phyloP scores from a whole-genome alignment of 1,140 invertebrate genomes.

The Pygmarrhopalites habei region DNA sequence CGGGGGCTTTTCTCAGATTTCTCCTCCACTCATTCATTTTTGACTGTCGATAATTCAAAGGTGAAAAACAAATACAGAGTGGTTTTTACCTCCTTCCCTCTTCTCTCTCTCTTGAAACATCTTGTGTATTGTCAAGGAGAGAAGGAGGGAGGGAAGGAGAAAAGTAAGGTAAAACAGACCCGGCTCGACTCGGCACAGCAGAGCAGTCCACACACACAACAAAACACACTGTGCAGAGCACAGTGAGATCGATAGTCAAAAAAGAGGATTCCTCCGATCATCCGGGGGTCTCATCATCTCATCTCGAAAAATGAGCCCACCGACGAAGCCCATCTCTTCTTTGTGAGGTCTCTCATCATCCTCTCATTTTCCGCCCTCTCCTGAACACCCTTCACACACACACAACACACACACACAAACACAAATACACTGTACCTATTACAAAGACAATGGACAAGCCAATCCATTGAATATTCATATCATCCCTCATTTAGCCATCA shows the following conservation, averaged over 20 bases:
- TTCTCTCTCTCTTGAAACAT: too few species aligned
- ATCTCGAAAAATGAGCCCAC: slow-evolving; percentile 35
- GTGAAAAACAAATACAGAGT: slow-evolving; percentile 18
- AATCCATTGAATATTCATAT: too few species aligned
- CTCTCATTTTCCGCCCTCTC: slow-evolving; percentile 15
- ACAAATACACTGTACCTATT: too few species aligned
- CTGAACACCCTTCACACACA: slow-evolving; percentile 2
- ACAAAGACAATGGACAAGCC: too few species aligned
- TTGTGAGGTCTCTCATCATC: slow-evolving; percentile 30
- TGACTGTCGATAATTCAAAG: slow-evolving; percentile 6
- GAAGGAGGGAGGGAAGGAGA: background rate
- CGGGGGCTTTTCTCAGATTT: background rate
- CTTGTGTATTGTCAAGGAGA: too few species aligned
- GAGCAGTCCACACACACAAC: too few species aligned
- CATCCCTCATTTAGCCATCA: too few species aligned
- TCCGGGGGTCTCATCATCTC: slow-evolving; percentile 12
- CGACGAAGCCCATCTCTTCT: slow-evolving; percentile 28
- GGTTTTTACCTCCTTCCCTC: too few species aligned
- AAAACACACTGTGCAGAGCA: background rate
- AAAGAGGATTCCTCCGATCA: slow-evolving; percentile 17
- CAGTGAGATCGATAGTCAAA: background rate
- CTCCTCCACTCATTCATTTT: slow-evolving; percentile 7
- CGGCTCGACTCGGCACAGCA: background rate
- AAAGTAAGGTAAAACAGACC: background rate
- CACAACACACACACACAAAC: too few species aligned